These are phyloP conservation scores for Rhipidura dahli DNA, from an alignment of 2,113 vertebrate genomes.

Conservation along the genomic window DNA sequence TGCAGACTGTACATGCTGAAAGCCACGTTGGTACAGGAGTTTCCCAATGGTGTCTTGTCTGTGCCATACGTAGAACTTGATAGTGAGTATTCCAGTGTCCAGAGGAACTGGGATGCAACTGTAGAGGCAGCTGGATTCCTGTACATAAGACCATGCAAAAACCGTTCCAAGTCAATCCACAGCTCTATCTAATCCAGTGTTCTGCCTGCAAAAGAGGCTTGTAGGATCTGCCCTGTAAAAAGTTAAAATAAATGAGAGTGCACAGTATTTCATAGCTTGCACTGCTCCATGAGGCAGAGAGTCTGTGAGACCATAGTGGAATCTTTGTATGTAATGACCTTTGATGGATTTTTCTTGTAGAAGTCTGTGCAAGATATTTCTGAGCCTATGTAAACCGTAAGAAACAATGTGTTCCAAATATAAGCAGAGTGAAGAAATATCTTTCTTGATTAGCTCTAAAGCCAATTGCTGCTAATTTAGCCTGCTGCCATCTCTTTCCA, in stretches of 20 bases:
- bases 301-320: not conserved
- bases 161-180: not conserved
- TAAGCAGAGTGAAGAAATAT: not conserved
- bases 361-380: not conserved
- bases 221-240: not conserved
- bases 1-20: not conserved
- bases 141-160: not conserved
- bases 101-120: not conserved
- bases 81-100: not conserved
- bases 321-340: not conserved
- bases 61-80: not conserved
- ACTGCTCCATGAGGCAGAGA: not conserved
- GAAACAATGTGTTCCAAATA: not conserved
- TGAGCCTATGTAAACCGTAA: not conserved
- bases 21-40: fast-evolving
- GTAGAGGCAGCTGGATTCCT: not conserved
- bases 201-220: not conserved
- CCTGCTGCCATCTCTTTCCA: not conserved
- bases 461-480: not conserved
- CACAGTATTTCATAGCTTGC: not conserved
- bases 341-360: not conserved
- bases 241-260: not conserved
- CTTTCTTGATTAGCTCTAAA: not conserved
- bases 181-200: not conserved
- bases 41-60: not conserved